phyloP scores from a whole-genome alignment of 2,113 vertebrate species.

The rat (Rattus norvegicus) region DNA sequence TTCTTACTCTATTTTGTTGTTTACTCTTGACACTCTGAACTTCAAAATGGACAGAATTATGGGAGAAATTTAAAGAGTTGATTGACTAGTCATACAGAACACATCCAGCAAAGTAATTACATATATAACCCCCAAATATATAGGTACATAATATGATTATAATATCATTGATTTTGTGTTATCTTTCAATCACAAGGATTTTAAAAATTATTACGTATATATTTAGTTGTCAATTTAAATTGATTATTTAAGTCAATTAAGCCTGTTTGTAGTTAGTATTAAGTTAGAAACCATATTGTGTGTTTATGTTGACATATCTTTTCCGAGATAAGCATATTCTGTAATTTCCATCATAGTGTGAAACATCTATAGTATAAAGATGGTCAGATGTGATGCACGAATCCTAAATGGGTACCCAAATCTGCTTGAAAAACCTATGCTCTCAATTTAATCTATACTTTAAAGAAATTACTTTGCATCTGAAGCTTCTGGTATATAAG shows the following conservation, averaged over 20 bases:
- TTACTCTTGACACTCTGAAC: background rate
- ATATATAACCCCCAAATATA: background rate
- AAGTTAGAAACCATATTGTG: background rate
- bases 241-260: background rate
- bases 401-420: background rate
- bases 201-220: background rate
- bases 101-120: background rate
- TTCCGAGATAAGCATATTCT: background rate
- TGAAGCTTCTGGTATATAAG: background rate
- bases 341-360: background rate
- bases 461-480: slow-evolving; percentile 27
- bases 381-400: background rate
- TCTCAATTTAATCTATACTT: background rate
- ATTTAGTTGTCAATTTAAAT: background rate
- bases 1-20: background rate
- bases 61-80: background rate
- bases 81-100: background rate
- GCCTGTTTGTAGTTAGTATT: background rate
- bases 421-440: background rate
- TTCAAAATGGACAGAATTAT: fast-evolving
- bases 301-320: background rate
- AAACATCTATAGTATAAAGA: background rate
- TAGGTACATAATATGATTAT: background rate
- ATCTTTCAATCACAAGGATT: background rate
- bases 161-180: background rate